Evolutionary conservation across 2,888 invertebrate species (phyloP), one percentile per base, ranked within the genome.

Genomic region (Phorcus lineatus): DNA sequence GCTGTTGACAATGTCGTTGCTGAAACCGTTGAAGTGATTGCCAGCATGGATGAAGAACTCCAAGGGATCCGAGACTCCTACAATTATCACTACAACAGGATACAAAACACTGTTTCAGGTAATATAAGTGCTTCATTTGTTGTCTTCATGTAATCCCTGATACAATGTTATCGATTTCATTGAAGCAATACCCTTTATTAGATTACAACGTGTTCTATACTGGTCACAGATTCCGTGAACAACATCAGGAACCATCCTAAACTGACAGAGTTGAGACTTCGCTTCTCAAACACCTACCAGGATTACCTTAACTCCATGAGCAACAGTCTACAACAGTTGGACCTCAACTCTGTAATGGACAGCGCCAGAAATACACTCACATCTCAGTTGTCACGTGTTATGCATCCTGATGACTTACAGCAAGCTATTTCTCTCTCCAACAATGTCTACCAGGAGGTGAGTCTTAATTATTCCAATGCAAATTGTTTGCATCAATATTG

Each of bases 381-480:
- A 36, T 19, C 74, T 17, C 55, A 54, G 13, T n/a, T 79, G 19
- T 36, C 54, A 19, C 57, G 74, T 22, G 40, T 79, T 2, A 74
- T 79, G 40, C 53, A 70, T n/a, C 22, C 55, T 36, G 57, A 74
- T 16, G 79, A 79, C 28, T 17, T 79, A 4, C n/a, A 79, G 16
- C 57, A 74, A 40, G 36, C 74, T 16, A 54, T 53, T 16, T 24
- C 47, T 54, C 28, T 74, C 6, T 22, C 79, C 31, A 79, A 62
- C 28, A 40, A 53, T 24, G 79, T 52, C 22, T 79, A 79, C 47
- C 74, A 79, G 57, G 74, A 79, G 79, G 79, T 79, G 24, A 53
- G 67, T 22, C 47, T 13, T 11, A 1, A 4, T 11, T 16, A 28
- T 16, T 1, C 16, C 4, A 0, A 2, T 75, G 19, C 2, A 74